These are phyloP conservation scores for Gnathonemus echidnorhynchus DNA, from an alignment of 2,113 vertebrate genomes.

Conservation along the genomic window DNA sequence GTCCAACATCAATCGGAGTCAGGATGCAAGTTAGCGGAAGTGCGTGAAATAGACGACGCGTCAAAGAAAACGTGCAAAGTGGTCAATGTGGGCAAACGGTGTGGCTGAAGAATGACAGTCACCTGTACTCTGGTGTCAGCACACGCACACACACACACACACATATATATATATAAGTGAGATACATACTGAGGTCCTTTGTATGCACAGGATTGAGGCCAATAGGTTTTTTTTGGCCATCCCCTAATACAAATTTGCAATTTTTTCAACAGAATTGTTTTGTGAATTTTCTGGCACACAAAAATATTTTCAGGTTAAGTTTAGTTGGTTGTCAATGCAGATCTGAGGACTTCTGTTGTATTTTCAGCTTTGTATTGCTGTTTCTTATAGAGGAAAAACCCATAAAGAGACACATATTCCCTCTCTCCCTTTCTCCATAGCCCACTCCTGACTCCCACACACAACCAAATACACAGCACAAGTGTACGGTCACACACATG, in stretches of 20 bases:
- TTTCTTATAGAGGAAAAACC: background rate
- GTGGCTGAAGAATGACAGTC: too few relatives aligned
- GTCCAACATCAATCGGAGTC: too few relatives aligned
- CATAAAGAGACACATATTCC: background rate
- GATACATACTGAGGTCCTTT: too few relatives aligned
- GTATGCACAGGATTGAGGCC: background rate
- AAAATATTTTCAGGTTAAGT: background rate
- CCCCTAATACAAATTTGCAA: background rate
- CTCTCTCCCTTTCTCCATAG: background rate
- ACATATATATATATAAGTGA: too few relatives aligned
- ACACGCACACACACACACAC: too few relatives aligned
- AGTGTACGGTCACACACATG: background rate
- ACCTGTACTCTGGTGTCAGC: too few relatives aligned
- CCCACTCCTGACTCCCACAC: background rate
- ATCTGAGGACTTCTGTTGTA: background rate
- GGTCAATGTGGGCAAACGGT: too few relatives aligned
- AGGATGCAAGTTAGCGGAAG: too few relatives aligned
- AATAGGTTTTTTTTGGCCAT: background rate
- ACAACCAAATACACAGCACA: too few relatives aligned
- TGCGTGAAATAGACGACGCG: too few relatives aligned
- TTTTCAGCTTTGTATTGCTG: background rate
- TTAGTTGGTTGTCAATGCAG: background rate
- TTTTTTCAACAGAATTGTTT: background rate
- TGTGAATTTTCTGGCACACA: background rate
- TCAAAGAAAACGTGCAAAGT: too few relatives aligned